Conservation (phyloP, 2,797 vertebrate species). For the Setipinna tenuifilis region DNA sequence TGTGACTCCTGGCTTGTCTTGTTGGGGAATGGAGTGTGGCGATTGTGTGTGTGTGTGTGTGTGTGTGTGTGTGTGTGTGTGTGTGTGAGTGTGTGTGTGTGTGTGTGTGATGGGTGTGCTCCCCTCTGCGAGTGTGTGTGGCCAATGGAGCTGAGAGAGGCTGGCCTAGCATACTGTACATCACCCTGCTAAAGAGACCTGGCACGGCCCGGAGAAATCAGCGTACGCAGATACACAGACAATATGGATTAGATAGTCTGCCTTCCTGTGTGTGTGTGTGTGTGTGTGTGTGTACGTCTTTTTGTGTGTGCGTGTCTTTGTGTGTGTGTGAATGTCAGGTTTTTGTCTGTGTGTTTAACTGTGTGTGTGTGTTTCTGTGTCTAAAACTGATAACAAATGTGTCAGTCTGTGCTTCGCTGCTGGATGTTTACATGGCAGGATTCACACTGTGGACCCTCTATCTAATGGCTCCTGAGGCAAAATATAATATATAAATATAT, state of each 20-base stretch:
- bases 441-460: background rate
- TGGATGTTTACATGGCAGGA: too few relatives aligned
- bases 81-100: too few relatives aligned
- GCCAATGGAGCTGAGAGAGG: background rate
- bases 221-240: background rate
- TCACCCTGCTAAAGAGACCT: background rate
- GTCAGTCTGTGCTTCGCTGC: background rate
- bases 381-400: background rate
- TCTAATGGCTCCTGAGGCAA: background rate
- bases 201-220: background rate
- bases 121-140: too few relatives aligned
- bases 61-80: background rate
- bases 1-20: background rate
- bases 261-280: constrained; percentile 21
- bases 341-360: too few relatives aligned
- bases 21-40: background rate
- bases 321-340: constrained; percentile 10
- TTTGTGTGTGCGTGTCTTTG: background rate
- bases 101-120: too few relatives aligned
- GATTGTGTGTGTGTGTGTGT: background rate
- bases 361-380: background rate
- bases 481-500: too few relatives aligned
- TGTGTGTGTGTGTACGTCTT: constrained; percentile 17
- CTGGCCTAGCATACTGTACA: background rate
- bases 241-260: background rate